A percentile compares a stretch with the other conserved stretches of the same genome.
Evolutionary conservation across 2,797 vertebrate species (phyloP).

Genomic region (Hydrocynus forskahlii): DNA sequence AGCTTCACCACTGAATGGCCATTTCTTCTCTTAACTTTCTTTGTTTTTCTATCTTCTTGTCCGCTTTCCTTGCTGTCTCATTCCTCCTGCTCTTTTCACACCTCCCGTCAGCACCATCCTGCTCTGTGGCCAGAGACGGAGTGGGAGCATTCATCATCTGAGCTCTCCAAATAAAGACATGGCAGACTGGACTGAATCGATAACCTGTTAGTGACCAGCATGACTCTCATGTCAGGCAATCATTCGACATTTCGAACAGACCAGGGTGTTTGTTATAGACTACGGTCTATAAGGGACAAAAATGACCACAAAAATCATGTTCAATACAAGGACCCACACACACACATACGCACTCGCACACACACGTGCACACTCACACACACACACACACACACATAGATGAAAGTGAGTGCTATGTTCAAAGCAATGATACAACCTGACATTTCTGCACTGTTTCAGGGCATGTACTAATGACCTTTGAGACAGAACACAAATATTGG

Average conservation of each 20-base stretch:
- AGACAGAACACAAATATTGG: conserved; percentile 21
- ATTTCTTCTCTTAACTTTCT: neutral
- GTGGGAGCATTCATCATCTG: conserved; percentile 51
- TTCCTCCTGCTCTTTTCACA: conserved; percentile 39
- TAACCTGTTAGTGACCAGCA: conserved; percentile 65
- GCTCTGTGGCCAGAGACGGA: conserved; percentile 37
- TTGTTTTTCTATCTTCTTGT: conserved; percentile 23
- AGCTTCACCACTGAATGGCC: neutral
- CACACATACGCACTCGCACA: conserved; percentile 11
- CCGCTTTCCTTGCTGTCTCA: conserved; percentile 37
- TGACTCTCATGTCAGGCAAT: conserved; percentile 67
- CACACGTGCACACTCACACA: neutral
- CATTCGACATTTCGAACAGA: conserved; percentile 56
- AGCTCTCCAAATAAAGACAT: conserved; percentile 59
- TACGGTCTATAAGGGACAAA: conserved; percentile 36
- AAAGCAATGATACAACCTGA: conserved; percentile 20
- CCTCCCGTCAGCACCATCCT: conserved; percentile 23
- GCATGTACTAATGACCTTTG: conserved; percentile 6
- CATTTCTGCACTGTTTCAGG: conserved; percentile 17
- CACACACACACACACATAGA: conserved; percentile 6
- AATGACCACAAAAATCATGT: conserved; percentile 33
- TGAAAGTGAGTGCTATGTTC: conserved; percentile 15
- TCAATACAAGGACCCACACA: conserved; percentile 16
- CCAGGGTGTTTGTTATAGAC: conserved; percentile 51
- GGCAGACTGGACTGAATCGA: conserved; percentile 64